phyloP scores from a whole-genome alignment of 1,140 invertebrate species.

The Drosophila ambigua region DNA sequence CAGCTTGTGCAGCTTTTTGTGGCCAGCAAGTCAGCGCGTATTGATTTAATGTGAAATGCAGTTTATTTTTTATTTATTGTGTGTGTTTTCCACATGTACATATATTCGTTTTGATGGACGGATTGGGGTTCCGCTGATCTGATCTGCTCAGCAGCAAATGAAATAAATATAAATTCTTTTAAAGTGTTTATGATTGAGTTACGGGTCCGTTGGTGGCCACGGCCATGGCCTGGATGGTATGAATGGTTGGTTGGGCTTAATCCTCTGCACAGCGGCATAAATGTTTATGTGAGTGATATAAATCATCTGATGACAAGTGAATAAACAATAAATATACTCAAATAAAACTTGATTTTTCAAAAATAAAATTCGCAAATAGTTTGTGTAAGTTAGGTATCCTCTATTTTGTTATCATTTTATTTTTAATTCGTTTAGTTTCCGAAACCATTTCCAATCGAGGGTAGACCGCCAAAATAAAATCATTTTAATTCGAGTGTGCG shows the following conservation, averaged over 20 bases:
- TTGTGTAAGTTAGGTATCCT: too few relatives aligned
- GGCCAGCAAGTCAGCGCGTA: constrained; percentile 56
- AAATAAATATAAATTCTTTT: constrained; percentile 56
- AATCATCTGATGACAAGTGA: constrained; percentile 32
- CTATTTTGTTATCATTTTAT: background rate
- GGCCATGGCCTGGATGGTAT: background rate
- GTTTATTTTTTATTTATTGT: constrained; percentile 45
- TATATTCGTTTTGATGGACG: constrained; percentile 48
- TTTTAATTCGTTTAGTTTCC: background rate
- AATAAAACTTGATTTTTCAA: background rate
- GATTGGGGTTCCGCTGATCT: constrained; percentile 43
- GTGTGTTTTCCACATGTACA: background rate
- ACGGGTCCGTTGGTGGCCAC: background rate
- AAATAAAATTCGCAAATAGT: too few relatives aligned
- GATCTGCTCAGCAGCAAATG: constrained; percentile 12
- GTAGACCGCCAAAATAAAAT: background rate
- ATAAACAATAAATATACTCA: constrained; percentile 26
- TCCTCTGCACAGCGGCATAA: constrained; percentile 6
- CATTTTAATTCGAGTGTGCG: background rate
- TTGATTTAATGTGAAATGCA: constrained; percentile 72
- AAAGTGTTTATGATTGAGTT: constrained; percentile 35
- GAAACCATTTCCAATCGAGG: constrained; percentile 4
- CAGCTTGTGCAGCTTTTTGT: constrained; percentile 34
- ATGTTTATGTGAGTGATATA: constrained; percentile 13
- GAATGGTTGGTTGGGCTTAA: too few relatives aligned